Conservation (phyloP, 2,797 vertebrate species). For the Pipistrellus nathusii region DNA sequence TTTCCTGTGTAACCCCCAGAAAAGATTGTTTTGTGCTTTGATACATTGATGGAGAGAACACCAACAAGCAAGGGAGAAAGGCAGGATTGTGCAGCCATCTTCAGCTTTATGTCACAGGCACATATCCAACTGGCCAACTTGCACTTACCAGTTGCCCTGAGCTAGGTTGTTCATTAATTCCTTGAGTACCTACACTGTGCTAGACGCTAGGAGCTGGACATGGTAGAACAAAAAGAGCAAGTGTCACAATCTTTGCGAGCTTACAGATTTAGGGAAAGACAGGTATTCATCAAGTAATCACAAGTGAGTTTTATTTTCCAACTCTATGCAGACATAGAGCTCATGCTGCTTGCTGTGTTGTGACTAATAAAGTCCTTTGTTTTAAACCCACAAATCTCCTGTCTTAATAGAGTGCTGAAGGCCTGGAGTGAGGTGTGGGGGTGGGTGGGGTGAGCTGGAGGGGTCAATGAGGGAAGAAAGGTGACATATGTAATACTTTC, state of each 20-base stretch:
- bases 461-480: no score
- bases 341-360: neutral
- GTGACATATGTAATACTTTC: no score
- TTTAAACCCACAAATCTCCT: neutral
- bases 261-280: neutral
- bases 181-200: neutral
- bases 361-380: neutral
- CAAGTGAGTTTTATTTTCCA: conserved; percentile 28
- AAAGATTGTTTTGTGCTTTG: conserved; percentile 80
- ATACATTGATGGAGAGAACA: conserved; percentile 60
- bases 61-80: conserved; percentile 31
- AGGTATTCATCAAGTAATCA: neutral
- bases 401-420: neutral
- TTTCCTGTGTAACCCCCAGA: conserved; percentile 80
- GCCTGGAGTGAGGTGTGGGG: no score
- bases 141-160: neutral
- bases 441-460: no score
- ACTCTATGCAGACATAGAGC: neutral
- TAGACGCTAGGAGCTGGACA: neutral
- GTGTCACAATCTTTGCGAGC: neutral
- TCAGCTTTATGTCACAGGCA: conserved; percentile 57
- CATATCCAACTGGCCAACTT: conserved; percentile 30
- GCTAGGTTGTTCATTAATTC: neutral
- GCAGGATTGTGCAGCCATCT: conserved; percentile 17
- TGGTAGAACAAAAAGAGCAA: neutral